Conservation (phyloP, 2,888 invertebrate genomes). For the Drosophila ustulata region DNA sequence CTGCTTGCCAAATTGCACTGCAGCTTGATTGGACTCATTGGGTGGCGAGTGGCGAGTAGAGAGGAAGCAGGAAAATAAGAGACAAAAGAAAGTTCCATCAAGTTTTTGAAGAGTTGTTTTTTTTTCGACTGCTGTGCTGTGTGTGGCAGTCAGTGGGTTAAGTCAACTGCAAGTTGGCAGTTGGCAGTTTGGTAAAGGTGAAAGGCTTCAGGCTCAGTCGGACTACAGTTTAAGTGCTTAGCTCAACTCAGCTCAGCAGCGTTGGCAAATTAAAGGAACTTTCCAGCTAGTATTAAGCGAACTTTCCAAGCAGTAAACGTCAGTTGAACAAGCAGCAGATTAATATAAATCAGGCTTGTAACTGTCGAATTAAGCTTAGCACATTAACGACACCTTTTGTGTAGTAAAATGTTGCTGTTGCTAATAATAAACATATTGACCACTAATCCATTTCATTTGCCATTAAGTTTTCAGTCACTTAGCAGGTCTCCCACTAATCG, state of each 20-base stretch:
- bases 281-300: no score
- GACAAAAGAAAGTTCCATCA: constrained; percentile 66
- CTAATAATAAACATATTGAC: constrained; percentile 33
- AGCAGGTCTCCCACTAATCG: constrained; percentile 35
- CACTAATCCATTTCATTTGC: constrained; percentile 51
- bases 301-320: background rate
- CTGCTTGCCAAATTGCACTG: constrained; percentile 70
- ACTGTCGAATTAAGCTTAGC: background rate
- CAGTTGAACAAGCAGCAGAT: background rate
- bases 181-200: constrained; percentile 34
- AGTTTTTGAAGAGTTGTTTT: constrained; percentile 51
- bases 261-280: constrained; percentile 8
- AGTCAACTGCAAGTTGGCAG: constrained; percentile 23
- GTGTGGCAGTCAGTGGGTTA: constrained; percentile 59
- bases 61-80: constrained; percentile 9
- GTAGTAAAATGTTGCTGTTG: background rate
- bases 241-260: constrained; percentile 4
- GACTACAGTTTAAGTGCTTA: constrained; percentile 8
- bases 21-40: constrained; percentile 62
- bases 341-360: background rate
- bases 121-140: background rate
- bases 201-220: constrained; percentile 35
- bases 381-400: background rate
- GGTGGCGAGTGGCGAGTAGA: constrained; percentile 9
- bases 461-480: constrained; percentile 59